Evolutionary conservation across 2,797 vertebrate species (phyloP), one percentile per base, ranked within the genome.

Genomic region (Channallabes apus): DNA sequence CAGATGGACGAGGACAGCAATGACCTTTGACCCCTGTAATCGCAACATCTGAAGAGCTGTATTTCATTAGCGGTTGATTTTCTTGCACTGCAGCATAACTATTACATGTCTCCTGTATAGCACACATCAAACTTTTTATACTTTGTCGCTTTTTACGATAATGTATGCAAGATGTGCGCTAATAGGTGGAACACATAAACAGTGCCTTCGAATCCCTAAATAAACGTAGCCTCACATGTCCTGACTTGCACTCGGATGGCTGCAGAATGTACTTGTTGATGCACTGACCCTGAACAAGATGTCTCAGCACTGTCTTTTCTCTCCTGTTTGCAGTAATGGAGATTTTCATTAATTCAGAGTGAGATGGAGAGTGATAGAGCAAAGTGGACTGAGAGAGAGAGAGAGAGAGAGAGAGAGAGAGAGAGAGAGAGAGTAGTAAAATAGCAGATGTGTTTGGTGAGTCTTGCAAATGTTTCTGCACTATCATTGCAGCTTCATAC

Each of bases 1-100:
- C 97, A 98, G 91, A 95, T 99, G 96, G 97, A 98, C 85, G 97
- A 99, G 94, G 97, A 98, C 93, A 97, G 98, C 95, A 96, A 96
- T 92, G 97, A 99, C 92, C 96, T 99, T 91, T 99, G 96, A 96
- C 92, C 93, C 90, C 75, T 76, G 71, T 58, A 80, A 76, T 81
- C 65, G 79, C 46, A 78, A 84, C 77, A 75, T 62, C 67, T 76
- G 46, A 62, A 81, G 51, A 35, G 8, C 77, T 84, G 77, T 84
- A 62, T 85, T 89, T 89, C 75, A 82, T 78, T 76, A 77, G 67
- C 18, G 27, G 84, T 78, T 82, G 78, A 75, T 87, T 87, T 85
- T 86, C 78, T 85, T 69, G 18, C 41, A 59, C 80, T 72, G 82
- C 72, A 82, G 73, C 80, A 79, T 86, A 82, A 71, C 71, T 71